A percentile compares a stretch with the other conserved stretches of the same genome.
Evolutionary conservation across 2,888 invertebrate species (phyloP).

Genomic region (Reticulitermes lucifugus): DNA sequence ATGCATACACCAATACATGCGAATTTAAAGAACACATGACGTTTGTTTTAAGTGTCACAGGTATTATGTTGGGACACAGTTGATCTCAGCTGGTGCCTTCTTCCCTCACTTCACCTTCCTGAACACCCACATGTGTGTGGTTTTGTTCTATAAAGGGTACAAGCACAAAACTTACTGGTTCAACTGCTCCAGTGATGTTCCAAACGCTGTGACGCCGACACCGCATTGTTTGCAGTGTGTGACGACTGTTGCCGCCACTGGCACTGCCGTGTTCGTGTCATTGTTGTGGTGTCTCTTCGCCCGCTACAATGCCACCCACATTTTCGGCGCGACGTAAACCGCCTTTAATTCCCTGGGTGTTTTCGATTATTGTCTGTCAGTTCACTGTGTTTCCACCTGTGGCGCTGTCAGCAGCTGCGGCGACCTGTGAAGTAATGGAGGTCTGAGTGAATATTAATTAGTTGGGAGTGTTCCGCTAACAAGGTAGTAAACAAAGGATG

Average conservation of each 20-base stretch:
- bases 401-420: constrained; percentile 6
- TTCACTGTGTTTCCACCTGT: constrained; percentile 10
- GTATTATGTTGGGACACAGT: too few species aligned
- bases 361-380: not conserved
- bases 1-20: too few species aligned
- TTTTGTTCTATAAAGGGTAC: too few species aligned
- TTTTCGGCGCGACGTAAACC: not conserved
- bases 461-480: not conserved
- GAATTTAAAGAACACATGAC: too few species aligned
- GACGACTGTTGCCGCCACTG: not conserved
- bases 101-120: too few species aligned
- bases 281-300: not conserved
- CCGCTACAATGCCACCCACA: too few species aligned
- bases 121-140: too few species aligned
- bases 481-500: not conserved
- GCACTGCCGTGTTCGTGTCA: not conserved
- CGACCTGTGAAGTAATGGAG: constrained; percentile 18
- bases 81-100: too few species aligned
- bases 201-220: constrained; percentile 1
- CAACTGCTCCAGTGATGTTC: constrained; percentile 13
- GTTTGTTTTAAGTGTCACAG: too few species aligned
- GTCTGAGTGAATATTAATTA: not conserved
- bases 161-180: not conserved
- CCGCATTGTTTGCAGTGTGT: constrained; percentile 23
- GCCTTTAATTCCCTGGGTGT: constrained; percentile 14